Evolutionary conservation across 2,113 vertebrate species (phyloP).

Genomic region (Drymodes brunneopygia): DNA sequence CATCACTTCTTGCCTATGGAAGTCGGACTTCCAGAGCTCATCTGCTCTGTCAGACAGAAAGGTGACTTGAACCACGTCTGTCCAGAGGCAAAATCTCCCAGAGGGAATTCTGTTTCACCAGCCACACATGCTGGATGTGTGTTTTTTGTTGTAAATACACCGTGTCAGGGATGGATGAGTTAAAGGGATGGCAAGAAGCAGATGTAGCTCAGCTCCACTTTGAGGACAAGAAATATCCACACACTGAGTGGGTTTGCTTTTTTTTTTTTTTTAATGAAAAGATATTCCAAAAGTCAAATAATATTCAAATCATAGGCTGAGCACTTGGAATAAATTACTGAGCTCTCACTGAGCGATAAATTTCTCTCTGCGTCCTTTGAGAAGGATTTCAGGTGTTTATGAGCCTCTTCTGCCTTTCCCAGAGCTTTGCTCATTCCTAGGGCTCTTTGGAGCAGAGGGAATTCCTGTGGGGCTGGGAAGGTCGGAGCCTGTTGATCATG

Average conservation of each 20-base stretch:
- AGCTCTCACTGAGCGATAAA: background rate
- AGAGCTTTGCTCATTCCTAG: background rate
- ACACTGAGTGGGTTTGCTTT: accelerated
- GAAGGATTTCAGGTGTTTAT: background rate
- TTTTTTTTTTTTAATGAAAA: background rate
- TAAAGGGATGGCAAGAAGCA: background rate
- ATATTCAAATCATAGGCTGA: background rate
- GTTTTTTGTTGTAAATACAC: background rate
- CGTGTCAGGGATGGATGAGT: background rate
- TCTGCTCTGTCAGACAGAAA: background rate
- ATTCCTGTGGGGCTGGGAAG: too few relatives aligned
- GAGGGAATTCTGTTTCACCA: background rate
- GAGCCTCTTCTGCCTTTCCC: background rate
- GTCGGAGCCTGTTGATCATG: background rate
- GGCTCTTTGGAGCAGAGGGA: accelerated
- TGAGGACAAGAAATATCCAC: background rate
- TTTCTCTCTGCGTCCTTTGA: background rate
- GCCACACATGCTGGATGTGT: accelerated
- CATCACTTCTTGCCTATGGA: background rate
- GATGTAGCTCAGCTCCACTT: accelerated
- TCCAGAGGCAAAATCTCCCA: background rate
- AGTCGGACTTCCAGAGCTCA: background rate
- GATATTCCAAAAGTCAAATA: background rate
- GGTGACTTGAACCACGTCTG: background rate
- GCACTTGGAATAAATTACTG: background rate